Conservation (phyloP, 2,797 vertebrate species). For the Amblyraja radiata region DNA sequence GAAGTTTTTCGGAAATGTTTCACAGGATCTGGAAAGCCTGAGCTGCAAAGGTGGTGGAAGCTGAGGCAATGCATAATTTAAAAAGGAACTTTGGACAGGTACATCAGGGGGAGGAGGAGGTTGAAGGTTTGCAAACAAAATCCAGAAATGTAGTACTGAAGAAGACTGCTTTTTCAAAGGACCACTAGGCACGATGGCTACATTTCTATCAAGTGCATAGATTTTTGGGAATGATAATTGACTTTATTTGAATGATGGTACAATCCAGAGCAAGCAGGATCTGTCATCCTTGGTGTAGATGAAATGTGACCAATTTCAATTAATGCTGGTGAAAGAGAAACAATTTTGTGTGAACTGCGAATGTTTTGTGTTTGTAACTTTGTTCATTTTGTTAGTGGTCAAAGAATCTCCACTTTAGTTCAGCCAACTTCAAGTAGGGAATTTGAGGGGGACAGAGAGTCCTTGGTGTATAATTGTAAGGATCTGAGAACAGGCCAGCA, state of each 20-base stretch:
- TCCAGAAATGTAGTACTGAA: background rate
- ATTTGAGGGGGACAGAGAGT: too few relatives aligned
- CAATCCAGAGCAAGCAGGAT: background rate
- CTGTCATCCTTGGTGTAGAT: background rate
- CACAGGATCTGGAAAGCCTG: background rate
- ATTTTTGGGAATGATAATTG: background rate
- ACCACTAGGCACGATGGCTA: background rate
- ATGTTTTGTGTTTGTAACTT: too few relatives aligned
- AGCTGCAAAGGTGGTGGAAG: background rate
- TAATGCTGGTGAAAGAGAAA: background rate
- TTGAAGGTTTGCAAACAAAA: background rate
- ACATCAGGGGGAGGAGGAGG: background rate
- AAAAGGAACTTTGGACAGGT: background rate
- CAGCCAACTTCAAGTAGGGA: background rate
- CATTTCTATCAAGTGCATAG: background rate
- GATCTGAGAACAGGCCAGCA: too few relatives aligned
- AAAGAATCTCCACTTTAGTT: background rate
- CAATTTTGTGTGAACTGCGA: too few relatives aligned
- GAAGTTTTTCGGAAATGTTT: background rate
- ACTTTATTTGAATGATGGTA: background rate
- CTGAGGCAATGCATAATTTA: background rate
- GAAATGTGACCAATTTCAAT: background rate
- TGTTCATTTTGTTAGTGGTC: too few relatives aligned
- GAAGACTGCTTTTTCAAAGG: background rate
- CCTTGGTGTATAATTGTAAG: too few relatives aligned